Percentiles rank a stretch among this genome's conserved stretches.
Conservation (phyloP, 2,888 invertebrate genomes). For the Cryptophagus acutangulus region DNA sequence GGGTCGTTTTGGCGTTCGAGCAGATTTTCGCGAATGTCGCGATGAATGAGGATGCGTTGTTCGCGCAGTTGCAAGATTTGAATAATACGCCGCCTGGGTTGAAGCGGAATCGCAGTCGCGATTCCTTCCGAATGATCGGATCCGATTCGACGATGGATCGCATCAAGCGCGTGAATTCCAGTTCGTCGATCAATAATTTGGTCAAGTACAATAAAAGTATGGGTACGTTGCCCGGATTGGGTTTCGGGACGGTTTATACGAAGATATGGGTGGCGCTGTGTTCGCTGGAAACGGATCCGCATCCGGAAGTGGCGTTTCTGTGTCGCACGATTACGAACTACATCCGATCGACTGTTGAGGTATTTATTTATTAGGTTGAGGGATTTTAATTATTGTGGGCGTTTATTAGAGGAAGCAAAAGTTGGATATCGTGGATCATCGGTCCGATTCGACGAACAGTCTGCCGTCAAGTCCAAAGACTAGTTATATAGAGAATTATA, state of each 20-base stretch:
- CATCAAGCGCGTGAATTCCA: conserved; percentile 63
- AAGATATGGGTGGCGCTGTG: conserved; percentile 83
- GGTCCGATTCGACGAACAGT: conserved; percentile 50
- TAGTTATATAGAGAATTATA: conserved; percentile 51
- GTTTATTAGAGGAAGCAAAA: conserved; percentile 28
- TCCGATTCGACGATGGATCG: conserved; percentile 35
- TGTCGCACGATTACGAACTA: conserved; percentile 73
- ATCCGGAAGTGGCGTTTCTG: conserved; percentile 74
- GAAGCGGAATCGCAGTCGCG: conserved; percentile 37
- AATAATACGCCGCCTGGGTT: conserved; percentile 27
- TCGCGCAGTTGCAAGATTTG: conserved; percentile 31
- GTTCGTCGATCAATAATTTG: conserved; percentile 63
- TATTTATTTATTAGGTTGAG: too few species aligned
- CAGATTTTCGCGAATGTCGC: conserved; percentile 78
- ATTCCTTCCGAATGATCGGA: conserved; percentile 20
- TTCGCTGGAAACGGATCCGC: conserved; percentile 79
- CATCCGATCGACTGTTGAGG: conserved; percentile 64
- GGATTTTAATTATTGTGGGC: too few species aligned
- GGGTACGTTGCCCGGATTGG: conserved; percentile 51
- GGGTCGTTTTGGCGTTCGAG: conserved; percentile 82
- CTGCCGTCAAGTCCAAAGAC: conserved; percentile 58
- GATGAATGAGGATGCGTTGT: conserved; percentile 55
- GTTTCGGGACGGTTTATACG: conserved; percentile 75
- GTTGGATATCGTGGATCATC: conserved; percentile 20
- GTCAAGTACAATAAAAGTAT: conserved; percentile 38